Base-by-base conservation (phyloP, 2,113 vertebrate species). In the Mormyrus iriodes region DNA sequence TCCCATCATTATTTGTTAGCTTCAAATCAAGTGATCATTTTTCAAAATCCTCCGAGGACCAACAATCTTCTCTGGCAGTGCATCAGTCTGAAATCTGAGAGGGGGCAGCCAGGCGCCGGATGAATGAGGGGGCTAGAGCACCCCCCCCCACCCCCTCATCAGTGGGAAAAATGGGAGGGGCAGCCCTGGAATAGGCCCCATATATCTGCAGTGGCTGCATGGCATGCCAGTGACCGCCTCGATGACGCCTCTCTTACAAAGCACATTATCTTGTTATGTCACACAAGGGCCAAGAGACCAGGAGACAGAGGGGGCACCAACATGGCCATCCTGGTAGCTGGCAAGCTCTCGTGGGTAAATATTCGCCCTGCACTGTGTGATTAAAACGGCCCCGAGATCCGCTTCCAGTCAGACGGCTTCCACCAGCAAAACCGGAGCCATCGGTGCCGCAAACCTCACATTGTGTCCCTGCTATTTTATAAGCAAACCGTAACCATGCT, bases 391-490 rank as follows among this genome's bases (percentile, higher is more conserved):
- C 90, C 89, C 89, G 91, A 58, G 91, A 92, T 91, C 61, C 88
- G 83, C 85, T 90, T 90, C 86, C 91, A 90, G 90, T 90, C 49
- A 88, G 90, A 90, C 91, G 91, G 91, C 91, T 91, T 92, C 92
- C 89, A 91, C 90, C 91, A 91, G 90, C 90, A 92, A 92, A 93
- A 91, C 89, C 90, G 90, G 91, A 91, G 61, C 90, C 87, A 49
- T 89, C 73, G 52, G 88, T 90, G 83, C 88, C 88, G 52, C 88
- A 91, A 90, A 87, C 85, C 91, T 89, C 88, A 91, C 90, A 90
- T 91, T 92, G 92, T 92, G 90, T 92, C 84, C 79, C 89, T 82
- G 88, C 90, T 89, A 88, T 92, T 93, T 90, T 92, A 92, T 93
- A 91, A 90, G 91, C 91, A 93, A 91, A 92, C 90, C 88, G 87